These are phyloP conservation scores for Cheumatopsyche charites DNA, from an alignment of 1,140 invertebrate genomes.

Conservation along the genomic window DNA sequence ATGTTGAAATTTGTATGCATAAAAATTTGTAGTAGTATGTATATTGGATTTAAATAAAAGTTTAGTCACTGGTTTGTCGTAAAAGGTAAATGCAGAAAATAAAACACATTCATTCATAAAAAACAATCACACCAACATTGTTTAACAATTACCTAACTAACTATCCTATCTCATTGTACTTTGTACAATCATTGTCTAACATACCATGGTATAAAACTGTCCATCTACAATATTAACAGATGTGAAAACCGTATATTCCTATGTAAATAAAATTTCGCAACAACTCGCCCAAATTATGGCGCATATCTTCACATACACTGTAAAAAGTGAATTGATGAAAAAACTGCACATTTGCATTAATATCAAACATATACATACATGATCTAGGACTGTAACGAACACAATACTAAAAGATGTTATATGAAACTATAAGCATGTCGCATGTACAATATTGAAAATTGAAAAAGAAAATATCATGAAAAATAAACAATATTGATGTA, in stretches of 20 bases:
- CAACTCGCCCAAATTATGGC: constrained; percentile 13
- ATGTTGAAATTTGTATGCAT: neutral
- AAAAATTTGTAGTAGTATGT: constrained; percentile 28
- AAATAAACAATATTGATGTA: no score
- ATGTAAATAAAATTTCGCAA: constrained; percentile 42
- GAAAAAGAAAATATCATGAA: neutral
- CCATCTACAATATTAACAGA: constrained; percentile 50
- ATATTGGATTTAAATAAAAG: constrained; percentile 36
- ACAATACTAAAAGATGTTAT: no score
- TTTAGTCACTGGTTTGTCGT: constrained; percentile 41
- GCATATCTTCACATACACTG: neutral
- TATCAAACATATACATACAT: neutral
- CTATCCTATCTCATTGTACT: constrained; percentile 50
- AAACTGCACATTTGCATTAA: no score
- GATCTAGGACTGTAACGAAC: neutral
- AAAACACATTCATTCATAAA: constrained; percentile 41
- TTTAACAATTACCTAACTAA: constrained; percentile 51
- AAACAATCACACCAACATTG: constrained; percentile 47
- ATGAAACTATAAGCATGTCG: no score
- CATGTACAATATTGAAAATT: no score
- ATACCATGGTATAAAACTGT: constrained; percentile 50
- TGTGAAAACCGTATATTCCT: constrained; percentile 47
- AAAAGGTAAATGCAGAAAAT: constrained; percentile 38
- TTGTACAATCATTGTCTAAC: constrained; percentile 49
- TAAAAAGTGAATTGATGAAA: no score